Percentiles rank a stretch among this genome's conserved stretches.
Conservation (phyloP, 2,888 invertebrate genomes). For the Sarcophaga caerulescens region DNA sequence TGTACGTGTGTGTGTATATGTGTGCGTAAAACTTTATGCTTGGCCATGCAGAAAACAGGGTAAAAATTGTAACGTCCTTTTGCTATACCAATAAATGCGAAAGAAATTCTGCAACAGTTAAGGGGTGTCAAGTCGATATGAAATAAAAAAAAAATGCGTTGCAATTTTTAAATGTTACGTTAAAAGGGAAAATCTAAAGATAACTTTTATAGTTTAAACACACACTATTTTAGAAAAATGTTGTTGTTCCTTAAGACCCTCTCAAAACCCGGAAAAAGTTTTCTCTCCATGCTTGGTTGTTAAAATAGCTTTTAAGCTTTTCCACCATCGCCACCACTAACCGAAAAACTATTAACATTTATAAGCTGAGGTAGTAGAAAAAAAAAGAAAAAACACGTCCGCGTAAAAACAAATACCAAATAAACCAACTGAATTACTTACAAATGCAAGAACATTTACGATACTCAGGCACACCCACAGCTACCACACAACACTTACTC, state of each 20-base stretch:
- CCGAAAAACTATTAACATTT: slow-evolving; percentile 39
- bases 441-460: slow-evolving; percentile 20
- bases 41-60: slow-evolving; percentile 64
- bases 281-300: neutral
- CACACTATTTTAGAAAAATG: neutral
- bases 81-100: neutral
- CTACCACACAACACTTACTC: too few relatives aligned
- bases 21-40: slow-evolving; percentile 61
- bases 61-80: slow-evolving; percentile 56
- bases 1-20: slow-evolving; percentile 39
- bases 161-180: slow-evolving; percentile 8
- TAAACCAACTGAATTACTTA: slow-evolving; percentile 48
- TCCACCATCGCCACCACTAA: neutral
- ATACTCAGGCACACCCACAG: neutral
- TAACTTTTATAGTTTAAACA: neutral
- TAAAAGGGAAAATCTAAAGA: neutral
- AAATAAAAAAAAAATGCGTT: neutral
- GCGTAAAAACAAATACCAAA: slow-evolving; percentile 1
- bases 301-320: slow-evolving; percentile 46
- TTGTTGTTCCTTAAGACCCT: too few relatives aligned
- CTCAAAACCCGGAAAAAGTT: slow-evolving; percentile 1
- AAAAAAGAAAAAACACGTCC: slow-evolving; percentile 31
- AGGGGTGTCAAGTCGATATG: neutral
- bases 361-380: slow-evolving; percentile 45
- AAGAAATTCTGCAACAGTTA: neutral